Evolutionary conservation across 2,888 invertebrate genomes (phyloP).

Genomic region (Oasisia sp.): DNA sequence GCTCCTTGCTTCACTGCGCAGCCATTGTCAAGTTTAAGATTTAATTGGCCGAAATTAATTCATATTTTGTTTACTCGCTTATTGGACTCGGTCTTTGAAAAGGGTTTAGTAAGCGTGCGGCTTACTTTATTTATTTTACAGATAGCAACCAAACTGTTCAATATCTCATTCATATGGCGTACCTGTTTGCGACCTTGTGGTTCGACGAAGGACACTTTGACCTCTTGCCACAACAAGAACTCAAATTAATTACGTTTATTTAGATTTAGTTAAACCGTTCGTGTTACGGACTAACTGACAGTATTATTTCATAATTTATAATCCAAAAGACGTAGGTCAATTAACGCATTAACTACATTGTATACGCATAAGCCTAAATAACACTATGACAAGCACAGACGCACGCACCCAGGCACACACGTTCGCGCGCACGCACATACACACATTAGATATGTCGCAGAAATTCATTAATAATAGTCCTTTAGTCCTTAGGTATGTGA

Average conservation of each 20-base stretch:
- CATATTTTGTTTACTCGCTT: slow-evolving; percentile 10
- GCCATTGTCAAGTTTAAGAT: not conserved
- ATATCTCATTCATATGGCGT: not conserved
- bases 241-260: not conserved
- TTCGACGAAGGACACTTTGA: not conserved
- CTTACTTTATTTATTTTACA: not conserved
- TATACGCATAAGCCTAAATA: too few species aligned
- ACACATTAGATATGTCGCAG: too few species aligned
- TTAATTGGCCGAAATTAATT: slow-evolving; percentile 8
- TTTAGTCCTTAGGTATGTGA: too few species aligned
- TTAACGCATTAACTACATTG: too few species aligned
- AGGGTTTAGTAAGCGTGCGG: not conserved
- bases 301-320: too few species aligned
- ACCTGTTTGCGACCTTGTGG: not conserved
- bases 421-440: too few species aligned
- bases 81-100: not conserved
- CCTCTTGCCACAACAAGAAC: not conserved
- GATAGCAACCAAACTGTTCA: not conserved
- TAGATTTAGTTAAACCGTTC: not conserved
- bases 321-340: too few species aligned
- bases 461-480: too few species aligned
- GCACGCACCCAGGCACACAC: too few species aligned
- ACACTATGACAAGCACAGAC: too few species aligned
- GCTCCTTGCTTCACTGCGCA: not conserved
- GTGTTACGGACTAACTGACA: too few species aligned